Evolutionary conservation across 2,113 vertebrate species (phyloP).

Genomic region (Lates calcarifer): DNA sequence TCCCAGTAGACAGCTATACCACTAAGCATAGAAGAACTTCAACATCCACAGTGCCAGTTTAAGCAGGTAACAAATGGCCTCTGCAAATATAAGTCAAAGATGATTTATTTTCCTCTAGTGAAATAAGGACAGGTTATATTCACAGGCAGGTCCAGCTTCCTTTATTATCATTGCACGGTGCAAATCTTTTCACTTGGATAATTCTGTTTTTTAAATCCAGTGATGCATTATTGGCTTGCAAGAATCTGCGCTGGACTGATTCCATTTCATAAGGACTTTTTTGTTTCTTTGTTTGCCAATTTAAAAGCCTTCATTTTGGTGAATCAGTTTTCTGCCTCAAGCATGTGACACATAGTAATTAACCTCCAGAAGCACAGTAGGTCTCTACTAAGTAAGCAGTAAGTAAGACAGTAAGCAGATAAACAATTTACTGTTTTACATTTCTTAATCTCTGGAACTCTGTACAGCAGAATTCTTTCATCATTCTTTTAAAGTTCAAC

Average conservation of each 20-base stretch:
- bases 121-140: background rate
- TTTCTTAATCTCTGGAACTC: too few relatives aligned
- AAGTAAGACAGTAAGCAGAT: background rate
- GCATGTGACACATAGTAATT: background rate
- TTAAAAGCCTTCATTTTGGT: constrained; percentile 18
- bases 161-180: background rate
- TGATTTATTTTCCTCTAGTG: background rate
- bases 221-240: background rate
- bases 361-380: background rate
- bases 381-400: background rate
- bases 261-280: background rate
- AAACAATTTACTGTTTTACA: background rate
- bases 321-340: constrained; percentile 2
- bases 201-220: constrained; percentile 1
- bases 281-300: background rate
- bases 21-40: constrained; percentile 1
- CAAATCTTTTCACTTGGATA: background rate
- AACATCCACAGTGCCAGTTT: background rate
- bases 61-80: background rate
- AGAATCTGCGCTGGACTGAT: constrained; percentile 3
- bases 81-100: background rate
- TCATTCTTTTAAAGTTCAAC: background rate
- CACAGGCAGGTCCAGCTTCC: background rate
- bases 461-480: background rate
- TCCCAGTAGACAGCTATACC: background rate